phyloP scores from a whole-genome alignment of 2,113 vertebrate genomes.

The Aviceda subcristata region DNA sequence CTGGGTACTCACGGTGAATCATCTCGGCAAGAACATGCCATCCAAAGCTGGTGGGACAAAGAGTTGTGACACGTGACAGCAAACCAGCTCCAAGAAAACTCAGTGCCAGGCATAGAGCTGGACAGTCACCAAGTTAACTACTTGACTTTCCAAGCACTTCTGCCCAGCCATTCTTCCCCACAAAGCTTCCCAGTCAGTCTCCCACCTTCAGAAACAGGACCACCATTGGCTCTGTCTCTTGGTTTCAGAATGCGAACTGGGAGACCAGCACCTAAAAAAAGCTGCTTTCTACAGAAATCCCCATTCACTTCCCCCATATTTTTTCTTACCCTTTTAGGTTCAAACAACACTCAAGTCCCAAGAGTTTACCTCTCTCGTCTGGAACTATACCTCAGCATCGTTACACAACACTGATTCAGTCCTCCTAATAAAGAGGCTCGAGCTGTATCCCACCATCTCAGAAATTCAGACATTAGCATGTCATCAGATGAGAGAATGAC shows the following conservation, averaged over 20 bases:
- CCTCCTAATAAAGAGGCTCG: background rate
- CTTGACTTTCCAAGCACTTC: background rate
- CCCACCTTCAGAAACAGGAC: background rate
- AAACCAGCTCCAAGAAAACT: background rate
- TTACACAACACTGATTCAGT: background rate
- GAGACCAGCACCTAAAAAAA: background rate
- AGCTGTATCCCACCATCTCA: background rate
- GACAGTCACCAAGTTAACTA: background rate
- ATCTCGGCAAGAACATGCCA: fast-evolving
- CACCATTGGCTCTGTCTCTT: fast-evolving
- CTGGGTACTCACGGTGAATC: fast-evolving
- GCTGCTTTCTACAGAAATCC: background rate
- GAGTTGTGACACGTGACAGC: background rate
- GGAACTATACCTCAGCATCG: background rate
- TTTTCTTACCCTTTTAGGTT: background rate
- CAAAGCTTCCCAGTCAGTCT: background rate
- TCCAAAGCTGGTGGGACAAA: background rate
- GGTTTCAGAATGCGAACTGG: background rate
- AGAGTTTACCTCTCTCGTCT: background rate
- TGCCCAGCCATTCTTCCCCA: background rate
- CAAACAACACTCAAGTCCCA: background rate
- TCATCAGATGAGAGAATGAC: background rate
- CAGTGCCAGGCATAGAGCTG: background rate
- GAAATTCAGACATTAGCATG: background rate
- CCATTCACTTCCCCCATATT: background rate